Base-by-base conservation (phyloP, 2,888 invertebrate genomes). In the Malthinus seriepunctatus region DNA sequence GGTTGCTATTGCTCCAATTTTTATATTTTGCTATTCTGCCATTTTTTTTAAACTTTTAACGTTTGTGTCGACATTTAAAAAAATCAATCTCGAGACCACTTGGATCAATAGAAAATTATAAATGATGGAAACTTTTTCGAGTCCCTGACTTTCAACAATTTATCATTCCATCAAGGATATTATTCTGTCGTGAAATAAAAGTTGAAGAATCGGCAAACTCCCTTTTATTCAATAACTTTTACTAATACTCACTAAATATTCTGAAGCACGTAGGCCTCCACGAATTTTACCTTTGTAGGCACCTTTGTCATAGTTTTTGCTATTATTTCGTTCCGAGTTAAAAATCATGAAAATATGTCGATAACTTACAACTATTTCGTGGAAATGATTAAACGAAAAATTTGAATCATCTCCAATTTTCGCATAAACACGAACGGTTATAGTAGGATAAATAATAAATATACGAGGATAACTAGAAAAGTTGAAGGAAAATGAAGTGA, bases 261-360 rank as follows among this genome's bases (percentile, higher is more conserved):
- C 64, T 31, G 47, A 33, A 51, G 61, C 66, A 66, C 66, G 66
- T 66, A 57, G 64, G 39, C 15, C 39, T 39, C 12, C 39, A 39
- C 39, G 39, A 39, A 39, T 39, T 39, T 14, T 39, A 39, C 39
- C 39, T 39, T 37, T n/a, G n/a, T n/a, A n/a, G 12, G 37, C 7
- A 37, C 11, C 37, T 12, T 39, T 39, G 39, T 39, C 23, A 5
- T 39, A 39, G 15, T 15, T 15, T 14, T 11, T 14, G 23, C 39
- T 39, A 14, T 39, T 39, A 39, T 39, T 14, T 39, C 39, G 15
- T 39, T n/a, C 39, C 12, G 11, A 15, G 39, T 39, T 12, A 39
- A 15, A 12, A 15, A 39, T 39, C 23, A 23, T 5, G 23, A 23
- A 23, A 23, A 23, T 23, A 23, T 23, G 23, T 23, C 23, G 23